These are phyloP conservation scores for Mugil cephalus DNA, from an alignment of 2,113 vertebrate genomes.

Conservation along the genomic window DNA sequence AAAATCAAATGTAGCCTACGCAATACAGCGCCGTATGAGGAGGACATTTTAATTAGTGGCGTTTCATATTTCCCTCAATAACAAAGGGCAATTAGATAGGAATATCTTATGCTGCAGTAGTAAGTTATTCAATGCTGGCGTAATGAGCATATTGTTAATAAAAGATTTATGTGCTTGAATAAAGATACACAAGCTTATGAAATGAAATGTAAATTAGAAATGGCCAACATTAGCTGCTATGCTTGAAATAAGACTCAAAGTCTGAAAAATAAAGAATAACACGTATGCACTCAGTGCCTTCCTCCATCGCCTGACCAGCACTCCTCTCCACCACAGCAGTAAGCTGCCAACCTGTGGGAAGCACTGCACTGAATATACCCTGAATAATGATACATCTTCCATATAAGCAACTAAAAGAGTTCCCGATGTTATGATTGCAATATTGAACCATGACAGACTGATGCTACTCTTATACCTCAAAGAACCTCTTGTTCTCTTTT, in stretches of 20 bases:
- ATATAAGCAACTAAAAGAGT: constrained; percentile 14
- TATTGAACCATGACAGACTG: background rate
- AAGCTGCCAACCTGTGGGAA: constrained; percentile 50
- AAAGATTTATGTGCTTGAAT: constrained; percentile 40
- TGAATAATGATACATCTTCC: constrained; percentile 25
- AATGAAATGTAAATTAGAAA: constrained; percentile 11
- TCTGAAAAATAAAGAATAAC: constrained; percentile 17
- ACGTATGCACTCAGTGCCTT: constrained; percentile 19
- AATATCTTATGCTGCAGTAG: constrained; percentile 36
- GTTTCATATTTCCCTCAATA: constrained; percentile 41
- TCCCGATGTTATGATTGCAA: constrained; percentile 8
- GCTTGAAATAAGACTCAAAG: constrained; percentile 1
- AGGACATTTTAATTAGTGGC: constrained; percentile 45
- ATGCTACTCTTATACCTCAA: constrained; percentile 16
- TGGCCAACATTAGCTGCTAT: background rate
- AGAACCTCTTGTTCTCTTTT: constrained; percentile 33
- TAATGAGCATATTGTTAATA: constrained; percentile 59
- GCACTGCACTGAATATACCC: constrained; percentile 22
- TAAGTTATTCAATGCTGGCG: constrained; percentile 5
- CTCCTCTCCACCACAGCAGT: constrained; percentile 35
- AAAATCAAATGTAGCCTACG: constrained; percentile 22
- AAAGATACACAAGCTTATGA: constrained; percentile 5
- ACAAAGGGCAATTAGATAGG: constrained; percentile 47
- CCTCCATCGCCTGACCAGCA: constrained; percentile 36
- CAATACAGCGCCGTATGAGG: background rate